phyloP scores from a whole-genome alignment of 1,140 invertebrate genomes.

The Lepidurus packardi region DNA sequence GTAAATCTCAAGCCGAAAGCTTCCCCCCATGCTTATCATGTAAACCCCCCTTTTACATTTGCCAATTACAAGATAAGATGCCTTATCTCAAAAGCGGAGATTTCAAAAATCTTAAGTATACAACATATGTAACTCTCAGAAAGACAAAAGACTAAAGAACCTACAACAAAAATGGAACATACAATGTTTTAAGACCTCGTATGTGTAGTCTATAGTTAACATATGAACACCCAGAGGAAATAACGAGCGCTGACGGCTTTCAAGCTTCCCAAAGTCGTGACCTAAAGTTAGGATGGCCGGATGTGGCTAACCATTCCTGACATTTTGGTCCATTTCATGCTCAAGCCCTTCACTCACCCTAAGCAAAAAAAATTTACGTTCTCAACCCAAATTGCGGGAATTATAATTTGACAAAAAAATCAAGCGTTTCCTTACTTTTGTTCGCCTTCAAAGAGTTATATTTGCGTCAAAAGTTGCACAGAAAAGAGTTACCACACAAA shows the following conservation, averaged over 20 bases:
- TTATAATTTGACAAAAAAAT: neutral
- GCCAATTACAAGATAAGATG: neutral
- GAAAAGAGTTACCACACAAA: no score
- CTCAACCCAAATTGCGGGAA: neutral
- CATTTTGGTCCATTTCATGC: constrained; percentile 19
- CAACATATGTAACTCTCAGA: neutral
- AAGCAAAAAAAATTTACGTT: neutral
- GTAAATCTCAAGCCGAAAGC: neutral
- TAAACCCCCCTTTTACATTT: constrained; percentile 10
- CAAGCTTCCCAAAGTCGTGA: constrained; percentile 10
- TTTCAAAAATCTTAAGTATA: neutral
- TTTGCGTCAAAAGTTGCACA: no score
- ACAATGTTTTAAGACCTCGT: no score
- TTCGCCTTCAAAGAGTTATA: neutral
- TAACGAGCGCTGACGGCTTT: constrained; percentile 7
- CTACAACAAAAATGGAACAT: no score
- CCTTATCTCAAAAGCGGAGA: neutral
- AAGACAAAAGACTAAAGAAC: no score
- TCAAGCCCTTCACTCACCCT: neutral
- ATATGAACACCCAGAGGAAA: neutral
- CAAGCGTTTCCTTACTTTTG: neutral
- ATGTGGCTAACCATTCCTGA: constrained; percentile 19
- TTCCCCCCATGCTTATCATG: neutral
- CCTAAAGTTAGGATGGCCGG: neutral
- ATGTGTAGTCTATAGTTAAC: neutral